These are phyloP conservation scores for Dermolepida albohirtum DNA, from an alignment of 2,888 invertebrate genomes.

Conservation along the genomic window DNA sequence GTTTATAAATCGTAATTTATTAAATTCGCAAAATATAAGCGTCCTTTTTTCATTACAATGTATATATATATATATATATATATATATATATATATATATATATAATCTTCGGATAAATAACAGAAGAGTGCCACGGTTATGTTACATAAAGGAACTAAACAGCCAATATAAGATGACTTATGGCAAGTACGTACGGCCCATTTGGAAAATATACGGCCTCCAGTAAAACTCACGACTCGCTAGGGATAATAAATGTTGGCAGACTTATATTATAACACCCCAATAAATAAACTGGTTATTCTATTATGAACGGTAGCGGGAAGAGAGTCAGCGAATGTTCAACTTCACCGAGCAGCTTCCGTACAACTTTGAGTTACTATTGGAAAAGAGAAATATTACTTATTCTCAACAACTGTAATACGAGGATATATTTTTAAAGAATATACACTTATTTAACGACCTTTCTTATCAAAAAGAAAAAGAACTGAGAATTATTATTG, in stretches of 20 bases:
- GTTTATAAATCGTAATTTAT: no score
- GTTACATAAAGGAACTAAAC: slow-evolving; percentile 49
- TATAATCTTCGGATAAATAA: not conserved
- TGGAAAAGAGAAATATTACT: slow-evolving; percentile 18
- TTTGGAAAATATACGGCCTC: slow-evolving; percentile 58
- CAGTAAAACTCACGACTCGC: slow-evolving; percentile 60
- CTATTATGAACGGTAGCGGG: slow-evolving; percentile 57
- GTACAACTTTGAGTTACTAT: slow-evolving; percentile 26
- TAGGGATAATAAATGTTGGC: slow-evolving; percentile 62
- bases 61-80: slow-evolving; percentile 15
- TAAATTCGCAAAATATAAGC: no score
- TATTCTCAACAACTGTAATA: slow-evolving; percentile 10
- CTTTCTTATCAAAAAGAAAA: not conserved
- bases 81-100: not conserved
- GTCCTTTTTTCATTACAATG: no score
- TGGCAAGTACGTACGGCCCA: slow-evolving; percentile 58
- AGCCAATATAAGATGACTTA: slow-evolving; percentile 61
- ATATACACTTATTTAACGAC: no score
- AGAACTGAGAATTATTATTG: not conserved
- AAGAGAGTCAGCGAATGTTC: slow-evolving; percentile 28
- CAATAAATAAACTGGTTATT: slow-evolving; percentile 65
- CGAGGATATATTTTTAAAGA: no score
- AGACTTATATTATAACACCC: slow-evolving; percentile 62
- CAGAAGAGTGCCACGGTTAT: slow-evolving; percentile 9
- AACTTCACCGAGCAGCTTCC: slow-evolving; percentile 25